These are phyloP conservation scores for Odontesthes bonariensis DNA, from an alignment of 2,113 vertebrate genomes.

Conservation along the genomic window DNA sequence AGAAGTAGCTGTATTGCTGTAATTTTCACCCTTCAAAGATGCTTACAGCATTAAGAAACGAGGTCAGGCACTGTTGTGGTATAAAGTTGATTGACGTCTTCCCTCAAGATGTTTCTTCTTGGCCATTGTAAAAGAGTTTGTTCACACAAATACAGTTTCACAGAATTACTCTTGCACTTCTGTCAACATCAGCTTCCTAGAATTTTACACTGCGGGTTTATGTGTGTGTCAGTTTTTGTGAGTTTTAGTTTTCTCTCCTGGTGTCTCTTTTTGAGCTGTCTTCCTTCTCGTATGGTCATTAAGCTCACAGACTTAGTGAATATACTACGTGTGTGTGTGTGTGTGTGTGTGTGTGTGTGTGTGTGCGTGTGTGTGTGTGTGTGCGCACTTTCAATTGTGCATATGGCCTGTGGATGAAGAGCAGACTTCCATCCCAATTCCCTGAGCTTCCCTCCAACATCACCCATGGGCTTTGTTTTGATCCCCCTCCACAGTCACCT, in stretches of 20 bases:
- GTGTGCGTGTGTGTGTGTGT: constrained; percentile 25
- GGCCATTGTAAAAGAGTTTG: constrained; percentile 52
- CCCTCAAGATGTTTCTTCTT: constrained; percentile 46
- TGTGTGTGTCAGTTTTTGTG: constrained; percentile 14
- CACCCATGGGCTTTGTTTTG: constrained; percentile 76
- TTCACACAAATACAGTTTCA: constrained; percentile 54
- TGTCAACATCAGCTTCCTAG: constrained; percentile 46
- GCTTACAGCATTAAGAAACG: constrained; percentile 47
- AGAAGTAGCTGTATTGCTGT: constrained; percentile 43
- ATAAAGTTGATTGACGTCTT: constrained; percentile 60
- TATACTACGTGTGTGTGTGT: constrained; percentile 21
- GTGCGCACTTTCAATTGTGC: constrained; percentile 19
- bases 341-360: no score
- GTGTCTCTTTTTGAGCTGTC: constrained; percentile 42
- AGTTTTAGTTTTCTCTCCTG: constrained; percentile 32
- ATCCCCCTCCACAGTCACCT: constrained; percentile 67
- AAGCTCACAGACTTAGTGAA: constrained; percentile 30
- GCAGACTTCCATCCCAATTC: constrained; percentile 55
- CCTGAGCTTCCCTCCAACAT: constrained; percentile 72
- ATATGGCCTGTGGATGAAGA: constrained; percentile 44
- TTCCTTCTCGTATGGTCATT: constrained; percentile 50
- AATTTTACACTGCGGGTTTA: constrained; percentile 20
- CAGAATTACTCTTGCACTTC: constrained; percentile 63
- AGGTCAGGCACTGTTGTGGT: constrained; percentile 52
- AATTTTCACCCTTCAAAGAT: constrained; percentile 43